These are phyloP conservation scores for Ceriagrion tenellum DNA, from an alignment of 2,888 invertebrate genomes.

Conservation along the genomic window DNA sequence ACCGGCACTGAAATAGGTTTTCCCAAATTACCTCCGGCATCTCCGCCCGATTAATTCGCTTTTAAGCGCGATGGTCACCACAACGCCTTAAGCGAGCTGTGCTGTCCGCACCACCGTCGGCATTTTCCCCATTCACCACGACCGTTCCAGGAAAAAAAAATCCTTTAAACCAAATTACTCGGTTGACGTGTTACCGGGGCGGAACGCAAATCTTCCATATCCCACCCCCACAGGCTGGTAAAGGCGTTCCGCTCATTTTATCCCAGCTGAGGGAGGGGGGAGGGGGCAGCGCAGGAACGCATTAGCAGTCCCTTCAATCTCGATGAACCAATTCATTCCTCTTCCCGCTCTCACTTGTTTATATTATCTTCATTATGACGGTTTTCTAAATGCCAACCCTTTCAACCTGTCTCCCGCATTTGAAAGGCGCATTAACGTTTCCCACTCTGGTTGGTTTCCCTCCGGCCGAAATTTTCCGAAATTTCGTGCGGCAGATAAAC, in stretches of 20 bases:
- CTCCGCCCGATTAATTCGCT: neutral
- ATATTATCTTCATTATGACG: neutral
- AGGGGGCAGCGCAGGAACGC: no score
- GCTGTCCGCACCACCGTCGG: neutral
- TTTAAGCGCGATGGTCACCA: neutral
- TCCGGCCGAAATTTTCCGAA: neutral
- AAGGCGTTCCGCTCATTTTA: neutral
- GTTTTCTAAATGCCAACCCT: constrained; percentile 13
- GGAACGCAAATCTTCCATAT: neutral
- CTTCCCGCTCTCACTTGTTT: neutral
- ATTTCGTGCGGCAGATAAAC: neutral
- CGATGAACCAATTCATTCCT: neutral
- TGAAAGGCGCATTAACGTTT: neutral
- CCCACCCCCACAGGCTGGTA: neutral
- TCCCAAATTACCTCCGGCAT: neutral
- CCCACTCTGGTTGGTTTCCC: neutral
- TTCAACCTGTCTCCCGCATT: neutral
- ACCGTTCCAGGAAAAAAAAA: neutral
- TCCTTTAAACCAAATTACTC: neutral
- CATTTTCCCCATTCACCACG: neutral
- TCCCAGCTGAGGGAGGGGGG: no score
- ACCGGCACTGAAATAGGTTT: no score
- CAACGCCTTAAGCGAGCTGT: neutral
- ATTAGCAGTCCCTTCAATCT: neutral
- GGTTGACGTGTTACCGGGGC: neutral